Percentiles rank a stretch among this genome's conserved stretches.
Evolutionary conservation across 2,113 vertebrate species (phyloP).

Genomic region (Rallus limicola): DNA sequence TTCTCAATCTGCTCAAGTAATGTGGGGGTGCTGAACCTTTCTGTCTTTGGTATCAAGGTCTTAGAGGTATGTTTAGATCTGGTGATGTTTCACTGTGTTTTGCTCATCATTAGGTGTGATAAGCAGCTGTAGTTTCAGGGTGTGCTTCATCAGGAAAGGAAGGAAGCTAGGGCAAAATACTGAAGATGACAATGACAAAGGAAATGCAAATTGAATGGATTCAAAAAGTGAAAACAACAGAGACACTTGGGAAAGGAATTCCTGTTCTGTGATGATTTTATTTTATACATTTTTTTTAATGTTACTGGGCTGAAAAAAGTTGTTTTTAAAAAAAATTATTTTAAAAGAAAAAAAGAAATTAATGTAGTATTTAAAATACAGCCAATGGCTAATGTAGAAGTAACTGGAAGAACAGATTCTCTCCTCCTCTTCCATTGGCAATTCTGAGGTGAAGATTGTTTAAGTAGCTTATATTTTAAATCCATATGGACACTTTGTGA

Average conservation of each 20-base stretch:
- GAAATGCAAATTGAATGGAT: slow-evolving; percentile 4
- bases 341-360: neutral
- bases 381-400: neutral
- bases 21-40: neutral
- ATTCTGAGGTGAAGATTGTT: neutral
- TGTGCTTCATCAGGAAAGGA: neutral
- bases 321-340: neutral
- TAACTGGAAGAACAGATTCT: neutral
- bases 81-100: neutral
- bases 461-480: slow-evolving; percentile 43
- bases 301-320: neutral
- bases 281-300: neutral
- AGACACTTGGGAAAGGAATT: neutral
- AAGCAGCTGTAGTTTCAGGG: slow-evolving; percentile 7
- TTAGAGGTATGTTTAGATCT: neutral
- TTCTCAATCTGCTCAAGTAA: neutral
- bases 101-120: neutral
- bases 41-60: neutral
- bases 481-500: neutral
- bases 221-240: neutral
- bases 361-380: neutral
- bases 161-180: slow-evolving; percentile 1
- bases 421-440: fast-evolving
- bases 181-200: neutral
- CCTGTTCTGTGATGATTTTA: neutral